Evolutionary conservation across 2,797 vertebrate species (phyloP).

Genomic region (Erpetoichthys calabaricus): DNA sequence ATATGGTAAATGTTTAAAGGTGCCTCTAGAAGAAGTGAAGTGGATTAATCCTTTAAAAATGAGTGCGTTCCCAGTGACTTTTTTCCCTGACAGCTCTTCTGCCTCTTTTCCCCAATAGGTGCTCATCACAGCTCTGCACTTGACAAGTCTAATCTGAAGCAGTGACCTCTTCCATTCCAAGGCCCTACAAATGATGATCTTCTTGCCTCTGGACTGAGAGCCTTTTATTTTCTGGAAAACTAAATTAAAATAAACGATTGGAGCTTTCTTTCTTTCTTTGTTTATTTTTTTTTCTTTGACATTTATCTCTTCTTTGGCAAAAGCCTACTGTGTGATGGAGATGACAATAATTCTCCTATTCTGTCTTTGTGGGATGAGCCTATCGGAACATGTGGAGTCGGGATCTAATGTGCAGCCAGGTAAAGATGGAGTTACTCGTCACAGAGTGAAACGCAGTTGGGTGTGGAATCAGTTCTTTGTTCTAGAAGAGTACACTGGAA

Average conservation of each 20-base stretch:
- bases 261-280: too few species aligned
- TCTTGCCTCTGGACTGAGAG: conserved; percentile 36
- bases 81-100: conserved; percentile 46
- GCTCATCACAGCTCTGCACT: conserved; percentile 38
- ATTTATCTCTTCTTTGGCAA: too few species aligned
- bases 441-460: conserved; percentile 86
- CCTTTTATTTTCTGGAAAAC: conserved; percentile 36
- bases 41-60: conserved; percentile 18
- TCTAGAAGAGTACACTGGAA: conserved; percentile 90
- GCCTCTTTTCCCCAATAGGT: conserved; percentile 50
- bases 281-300: too few species aligned
- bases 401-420: conserved; percentile 37
- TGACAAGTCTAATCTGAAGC: conserved; percentile 35
- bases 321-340: too few species aligned
- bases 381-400: conserved; percentile 51
- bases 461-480: conserved; percentile 99
- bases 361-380: conserved; percentile 59
- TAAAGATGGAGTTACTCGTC: conserved; percentile 47
- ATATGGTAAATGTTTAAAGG: too few species aligned
- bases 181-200: conserved; percentile 47
- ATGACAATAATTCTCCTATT: conserved; percentile 62
- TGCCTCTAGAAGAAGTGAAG: too few species aligned
- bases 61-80: conserved; percentile 32
- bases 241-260: conserved; percentile 20
- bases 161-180: conserved; percentile 39